Evolutionary conservation across 2,113 vertebrate species (phyloP).

Genomic region (Lepisosteus osseus): DNA sequence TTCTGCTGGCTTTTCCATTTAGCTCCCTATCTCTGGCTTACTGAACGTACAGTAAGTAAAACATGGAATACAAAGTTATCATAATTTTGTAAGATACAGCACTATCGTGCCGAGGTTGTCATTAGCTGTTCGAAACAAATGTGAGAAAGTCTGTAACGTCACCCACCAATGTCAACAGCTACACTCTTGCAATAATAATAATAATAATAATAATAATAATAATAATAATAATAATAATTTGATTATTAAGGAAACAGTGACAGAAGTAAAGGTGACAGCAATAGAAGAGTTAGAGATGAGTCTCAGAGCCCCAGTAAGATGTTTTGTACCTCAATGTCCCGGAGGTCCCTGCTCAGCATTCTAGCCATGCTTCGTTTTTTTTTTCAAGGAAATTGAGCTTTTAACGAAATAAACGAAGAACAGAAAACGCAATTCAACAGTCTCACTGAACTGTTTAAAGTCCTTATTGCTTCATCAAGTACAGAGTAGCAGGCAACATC

Average conservation of each 20-base stretch:
- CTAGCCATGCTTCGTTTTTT: conserved; percentile 54
- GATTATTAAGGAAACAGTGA: too few relatives aligned
- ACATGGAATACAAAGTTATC: too few relatives aligned
- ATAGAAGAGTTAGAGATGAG: conserved; percentile 1
- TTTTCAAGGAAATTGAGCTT: conserved; percentile 15
- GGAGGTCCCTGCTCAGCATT: conserved; percentile 71
- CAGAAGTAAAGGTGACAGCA: not conserved
- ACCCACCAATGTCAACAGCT: too few relatives aligned
- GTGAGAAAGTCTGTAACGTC: not conserved
- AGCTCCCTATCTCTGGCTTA: too few relatives aligned
- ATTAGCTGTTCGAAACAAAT: too few relatives aligned
- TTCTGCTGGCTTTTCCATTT: too few relatives aligned
- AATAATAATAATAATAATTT: too few relatives aligned
- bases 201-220: too few relatives aligned
- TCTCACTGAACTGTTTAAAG: conserved; percentile 21
- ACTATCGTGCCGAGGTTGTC: too few relatives aligned
- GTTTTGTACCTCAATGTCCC: conserved; percentile 77
- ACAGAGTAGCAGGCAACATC: not conserved
- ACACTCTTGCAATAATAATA: too few relatives aligned
- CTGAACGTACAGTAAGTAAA: too few relatives aligned
- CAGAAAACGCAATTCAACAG: conserved; percentile 3
- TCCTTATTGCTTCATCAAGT: conserved; percentile 15
- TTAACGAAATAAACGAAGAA: conserved; percentile 12
- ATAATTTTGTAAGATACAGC: too few relatives aligned
- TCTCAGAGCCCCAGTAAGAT: not conserved